These are phyloP conservation scores for Petrocephalus schoutedeni DNA, from an alignment of 2,797 vertebrate species.

Conservation along the genomic window DNA sequence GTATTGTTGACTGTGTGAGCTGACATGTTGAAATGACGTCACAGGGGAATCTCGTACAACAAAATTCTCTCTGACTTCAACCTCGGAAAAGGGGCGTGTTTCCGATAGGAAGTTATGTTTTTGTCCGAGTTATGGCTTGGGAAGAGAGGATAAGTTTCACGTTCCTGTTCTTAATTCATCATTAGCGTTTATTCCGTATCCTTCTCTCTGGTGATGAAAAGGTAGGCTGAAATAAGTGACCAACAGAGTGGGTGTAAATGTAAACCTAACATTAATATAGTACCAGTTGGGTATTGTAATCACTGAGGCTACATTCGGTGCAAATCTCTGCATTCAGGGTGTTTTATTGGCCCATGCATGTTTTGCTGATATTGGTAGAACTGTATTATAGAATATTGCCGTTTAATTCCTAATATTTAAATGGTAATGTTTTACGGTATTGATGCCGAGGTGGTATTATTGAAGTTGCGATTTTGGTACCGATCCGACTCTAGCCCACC, in stretches of 20 bases:
- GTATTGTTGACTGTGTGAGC: too few relatives aligned
- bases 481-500: conserved; percentile 71
- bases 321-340: neutral
- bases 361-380: neutral
- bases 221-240: neutral
- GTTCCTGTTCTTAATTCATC: neutral
- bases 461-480: neutral
- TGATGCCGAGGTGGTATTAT: neutral
- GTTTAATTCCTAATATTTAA: neutral
- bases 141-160: neutral
- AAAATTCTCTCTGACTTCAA: too few relatives aligned
- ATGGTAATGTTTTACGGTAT: neutral
- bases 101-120: too few relatives aligned
- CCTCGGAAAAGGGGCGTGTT: too few relatives aligned
- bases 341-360: neutral
- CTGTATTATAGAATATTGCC: neutral
- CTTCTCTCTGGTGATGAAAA: neutral
- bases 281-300: neutral
- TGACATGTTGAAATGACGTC: too few relatives aligned
- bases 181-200: neutral
- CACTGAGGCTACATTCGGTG: neutral
- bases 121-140: too few relatives aligned
- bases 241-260: neutral
- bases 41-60: too few relatives aligned
- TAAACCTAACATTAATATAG: neutral